phyloP scores from a whole-genome alignment of 2,797 vertebrate genomes.

The Cossypha niveicapilla region DNA sequence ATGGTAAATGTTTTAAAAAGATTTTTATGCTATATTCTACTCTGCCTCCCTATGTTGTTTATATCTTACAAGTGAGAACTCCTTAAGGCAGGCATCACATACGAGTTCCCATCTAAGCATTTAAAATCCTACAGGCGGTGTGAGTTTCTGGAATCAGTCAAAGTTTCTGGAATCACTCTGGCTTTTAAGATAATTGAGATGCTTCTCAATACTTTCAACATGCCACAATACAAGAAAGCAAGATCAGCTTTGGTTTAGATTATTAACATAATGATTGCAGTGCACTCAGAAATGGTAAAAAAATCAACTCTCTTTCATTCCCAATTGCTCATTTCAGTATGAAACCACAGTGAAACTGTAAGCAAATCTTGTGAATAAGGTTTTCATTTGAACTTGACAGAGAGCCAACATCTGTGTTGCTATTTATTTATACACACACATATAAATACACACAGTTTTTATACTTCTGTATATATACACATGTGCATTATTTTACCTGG shows the following conservation, averaged over 20 bases:
- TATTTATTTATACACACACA: not conserved
- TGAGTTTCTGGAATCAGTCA: not conserved
- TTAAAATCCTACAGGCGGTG: not conserved
- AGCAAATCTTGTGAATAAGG: not conserved
- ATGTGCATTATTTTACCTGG: not conserved
- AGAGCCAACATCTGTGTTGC: not conserved
- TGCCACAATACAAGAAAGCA: not conserved
- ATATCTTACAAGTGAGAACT: not conserved
- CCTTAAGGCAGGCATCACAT: not conserved
- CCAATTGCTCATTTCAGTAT: not conserved
- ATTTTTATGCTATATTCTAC: not conserved
- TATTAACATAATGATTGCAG: not conserved
- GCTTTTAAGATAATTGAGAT: not conserved
- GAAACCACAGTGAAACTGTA: not conserved
- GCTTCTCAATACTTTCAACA: not conserved
- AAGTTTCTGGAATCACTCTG: not conserved
- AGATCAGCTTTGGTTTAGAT: not conserved
- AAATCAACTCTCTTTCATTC: not conserved
- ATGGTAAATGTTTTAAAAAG: not conserved
- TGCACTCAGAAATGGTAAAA: not conserved
- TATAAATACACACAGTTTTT: not conserved
- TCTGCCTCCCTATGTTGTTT: not conserved
- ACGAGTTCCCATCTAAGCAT: not conserved
- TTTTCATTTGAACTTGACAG: not conserved
- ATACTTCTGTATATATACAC: not conserved